A percentile compares a stretch with the other conserved stretches of the same genome.
Evolutionary conservation across 2,113 vertebrate genomes (phyloP).

Genomic region (Trogon surrucura): DNA sequence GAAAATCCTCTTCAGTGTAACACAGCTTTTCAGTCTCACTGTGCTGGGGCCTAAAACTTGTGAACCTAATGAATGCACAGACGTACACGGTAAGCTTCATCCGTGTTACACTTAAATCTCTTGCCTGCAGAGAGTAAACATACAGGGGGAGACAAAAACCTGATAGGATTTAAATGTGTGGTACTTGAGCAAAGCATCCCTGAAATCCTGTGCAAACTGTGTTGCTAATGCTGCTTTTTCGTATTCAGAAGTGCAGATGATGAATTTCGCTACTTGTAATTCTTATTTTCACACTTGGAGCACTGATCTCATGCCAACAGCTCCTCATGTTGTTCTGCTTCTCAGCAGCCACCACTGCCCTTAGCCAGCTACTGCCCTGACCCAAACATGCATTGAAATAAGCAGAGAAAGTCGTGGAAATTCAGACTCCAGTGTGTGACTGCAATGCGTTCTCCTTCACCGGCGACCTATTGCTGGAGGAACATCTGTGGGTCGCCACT

Average conservation of each 20-base stretch:
- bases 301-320: background rate
- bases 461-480: background rate
- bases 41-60: background rate
- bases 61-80: conserved; percentile 2
- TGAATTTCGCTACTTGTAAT: background rate
- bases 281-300: background rate
- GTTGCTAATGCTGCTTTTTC: conserved; percentile 32
- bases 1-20: background rate
- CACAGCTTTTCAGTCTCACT: background rate
- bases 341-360: background rate
- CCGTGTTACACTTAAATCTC: background rate
- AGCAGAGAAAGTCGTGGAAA: background rate
- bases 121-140: background rate
- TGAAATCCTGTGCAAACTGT: conserved; percentile 30
- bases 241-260: background rate
- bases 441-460: background rate
- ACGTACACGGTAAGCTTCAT: background rate
- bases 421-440: background rate
- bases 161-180: background rate
- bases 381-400: background rate
- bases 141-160: background rate
- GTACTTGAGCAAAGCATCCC: conserved; percentile 2
- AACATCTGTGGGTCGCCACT: background rate
- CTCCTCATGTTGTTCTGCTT: background rate
- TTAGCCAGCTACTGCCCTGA: background rate